Conservation (phyloP, 2,888 invertebrate genomes). For the Villa cingulata region DNA sequence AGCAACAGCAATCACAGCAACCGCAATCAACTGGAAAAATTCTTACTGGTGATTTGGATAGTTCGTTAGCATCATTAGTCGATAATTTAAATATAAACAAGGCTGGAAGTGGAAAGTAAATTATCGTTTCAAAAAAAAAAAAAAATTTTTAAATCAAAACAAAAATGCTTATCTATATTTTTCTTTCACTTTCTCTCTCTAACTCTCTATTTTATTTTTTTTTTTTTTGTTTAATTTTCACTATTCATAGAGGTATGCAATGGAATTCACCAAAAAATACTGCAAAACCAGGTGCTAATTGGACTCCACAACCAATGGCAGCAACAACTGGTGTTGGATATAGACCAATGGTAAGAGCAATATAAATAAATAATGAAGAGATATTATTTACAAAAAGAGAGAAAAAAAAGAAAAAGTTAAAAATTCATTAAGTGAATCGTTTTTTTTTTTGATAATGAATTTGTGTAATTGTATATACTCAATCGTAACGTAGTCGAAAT, state of each 20-base stretch:
- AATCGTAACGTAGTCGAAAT: too few relatives aligned
- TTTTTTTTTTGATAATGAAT: too few relatives aligned
- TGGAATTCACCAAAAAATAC: slow-evolving; percentile 84
- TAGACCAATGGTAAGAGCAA: slow-evolving; percentile 73
- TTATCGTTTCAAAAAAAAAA: slow-evolving; percentile 25
- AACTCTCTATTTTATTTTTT: neutral
- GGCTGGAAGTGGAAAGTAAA: slow-evolving; percentile 53
- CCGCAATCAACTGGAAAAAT: slow-evolving; percentile 52
- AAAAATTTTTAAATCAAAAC: too few relatives aligned
- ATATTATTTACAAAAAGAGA: too few relatives aligned
- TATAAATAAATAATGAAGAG: too few relatives aligned
- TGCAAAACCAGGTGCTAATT: slow-evolving; percentile 63
- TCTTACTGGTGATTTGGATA: slow-evolving; percentile 84
- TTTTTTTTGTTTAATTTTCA: too few relatives aligned
- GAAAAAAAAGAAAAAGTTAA: too few relatives aligned
- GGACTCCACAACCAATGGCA: slow-evolving; percentile 82
- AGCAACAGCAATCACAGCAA: slow-evolving; percentile 30
- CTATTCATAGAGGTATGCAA: slow-evolving; percentile 60
- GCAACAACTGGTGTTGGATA: slow-evolving; percentile 78
- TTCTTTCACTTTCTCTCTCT: neutral
- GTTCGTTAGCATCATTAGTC: slow-evolving; percentile 82
- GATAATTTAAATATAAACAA: slow-evolving; percentile 84
- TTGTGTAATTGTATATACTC: too few relatives aligned
- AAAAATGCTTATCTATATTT: neutral
- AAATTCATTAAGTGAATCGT: too few relatives aligned